Conservation (phyloP, 2,797 vertebrate species). For the Spatula clypeata region DNA sequence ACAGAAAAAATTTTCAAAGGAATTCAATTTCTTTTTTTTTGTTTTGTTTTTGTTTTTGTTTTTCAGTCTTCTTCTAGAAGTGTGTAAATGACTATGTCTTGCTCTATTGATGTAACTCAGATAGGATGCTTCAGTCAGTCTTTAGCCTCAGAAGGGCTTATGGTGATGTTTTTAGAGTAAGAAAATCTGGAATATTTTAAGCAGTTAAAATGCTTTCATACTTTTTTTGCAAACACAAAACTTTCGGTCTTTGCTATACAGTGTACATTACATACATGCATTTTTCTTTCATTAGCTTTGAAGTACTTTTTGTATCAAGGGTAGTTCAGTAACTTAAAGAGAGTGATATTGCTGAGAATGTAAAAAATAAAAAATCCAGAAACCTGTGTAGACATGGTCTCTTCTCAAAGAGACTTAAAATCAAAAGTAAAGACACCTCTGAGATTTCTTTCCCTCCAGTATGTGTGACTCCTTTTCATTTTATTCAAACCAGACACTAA, state of each 20-base stretch:
- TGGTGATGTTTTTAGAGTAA: not conserved
- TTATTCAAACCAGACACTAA: not conserved
- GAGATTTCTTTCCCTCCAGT: not conserved
- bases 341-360: not conserved
- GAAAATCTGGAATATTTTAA: not conserved
- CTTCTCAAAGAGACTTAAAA: not conserved
- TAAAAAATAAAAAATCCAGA: not conserved
- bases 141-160: not conserved
- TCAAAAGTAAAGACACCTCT: not conserved
- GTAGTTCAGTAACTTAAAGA: not conserved
- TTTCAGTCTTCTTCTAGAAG: not conserved
- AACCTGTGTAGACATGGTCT: not conserved
- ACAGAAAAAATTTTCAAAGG: not conserved
- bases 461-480: not conserved
- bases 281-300: not conserved
- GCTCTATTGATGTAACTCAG: not conserved
- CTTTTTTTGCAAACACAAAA: not conserved
- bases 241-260: not conserved
- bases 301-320: not conserved
- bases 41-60: not conserved
- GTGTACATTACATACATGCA: accelerated
- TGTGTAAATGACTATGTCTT: not conserved
- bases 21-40: not conserved
- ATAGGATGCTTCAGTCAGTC: not conserved
- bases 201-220: not conserved